A percentile compares a stretch with the other conserved stretches of the same genome.
These are phyloP conservation scores for Caiman crocodilus DNA, from an alignment of 2,797 vertebrate species.

Conservation along the genomic window DNA sequence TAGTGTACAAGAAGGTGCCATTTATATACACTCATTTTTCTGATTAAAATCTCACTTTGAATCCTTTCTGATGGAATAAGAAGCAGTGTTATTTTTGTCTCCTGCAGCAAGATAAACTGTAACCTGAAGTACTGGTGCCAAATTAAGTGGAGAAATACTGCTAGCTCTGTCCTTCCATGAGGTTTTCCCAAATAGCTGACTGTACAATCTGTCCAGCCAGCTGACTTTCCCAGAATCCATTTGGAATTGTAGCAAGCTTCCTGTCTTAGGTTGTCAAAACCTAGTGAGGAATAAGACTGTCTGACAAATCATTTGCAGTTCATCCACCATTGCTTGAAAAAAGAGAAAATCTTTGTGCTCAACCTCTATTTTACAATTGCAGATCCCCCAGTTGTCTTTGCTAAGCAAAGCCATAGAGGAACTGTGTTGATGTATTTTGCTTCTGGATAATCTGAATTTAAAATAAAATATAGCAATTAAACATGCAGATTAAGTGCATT, in stretches of 20 bases:
- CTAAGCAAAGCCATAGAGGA: constrained; percentile 18
- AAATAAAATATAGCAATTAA: neutral
- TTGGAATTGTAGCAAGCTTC: constrained; percentile 11
- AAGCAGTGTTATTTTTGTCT: constrained; percentile 42
- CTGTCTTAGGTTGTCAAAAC: constrained; percentile 7
- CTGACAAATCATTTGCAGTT: constrained; percentile 28
- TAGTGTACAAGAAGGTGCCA: constrained; percentile 2
- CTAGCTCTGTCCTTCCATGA: neutral
- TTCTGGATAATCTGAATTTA: neutral
- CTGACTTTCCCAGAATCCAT: neutral
- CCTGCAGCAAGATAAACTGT: constrained; percentile 36
- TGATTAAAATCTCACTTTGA: neutral
- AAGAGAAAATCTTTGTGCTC: constrained; percentile 14
- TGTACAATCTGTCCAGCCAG: neutral
- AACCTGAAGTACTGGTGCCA: neutral
- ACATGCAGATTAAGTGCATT: constrained; percentile 4
- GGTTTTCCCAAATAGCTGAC: neutral
- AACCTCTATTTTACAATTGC: neutral
- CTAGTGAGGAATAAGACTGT: neutral
- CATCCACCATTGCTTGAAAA: constrained; percentile 27
- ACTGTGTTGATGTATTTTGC: neutral
- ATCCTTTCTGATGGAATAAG: neutral
- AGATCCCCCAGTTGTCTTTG: constrained; percentile 44
- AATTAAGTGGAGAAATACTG: constrained; percentile 22
- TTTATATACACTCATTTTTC: constrained; percentile 30